A percentile compares a stretch with the other conserved stretches of the same genome.
These are phyloP conservation scores for Etia nguti DNA, from an alignment of 2,113 vertebrate species.

Conservation along the genomic window DNA sequence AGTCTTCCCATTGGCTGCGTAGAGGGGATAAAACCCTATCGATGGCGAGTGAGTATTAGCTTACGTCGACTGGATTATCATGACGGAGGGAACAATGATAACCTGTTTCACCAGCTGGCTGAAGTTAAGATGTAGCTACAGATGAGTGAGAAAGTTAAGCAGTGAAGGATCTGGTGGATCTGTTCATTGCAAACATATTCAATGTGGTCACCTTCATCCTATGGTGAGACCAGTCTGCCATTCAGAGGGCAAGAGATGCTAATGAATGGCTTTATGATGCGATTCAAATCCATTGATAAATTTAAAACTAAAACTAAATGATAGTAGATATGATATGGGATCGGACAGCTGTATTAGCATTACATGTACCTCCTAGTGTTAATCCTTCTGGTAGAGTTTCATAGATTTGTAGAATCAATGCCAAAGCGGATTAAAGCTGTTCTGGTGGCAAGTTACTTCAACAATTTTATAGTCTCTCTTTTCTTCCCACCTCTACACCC, in stretches of 20 bases:
- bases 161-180: not conserved
- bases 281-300: not conserved
- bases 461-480: not conserved
- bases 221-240: not conserved
- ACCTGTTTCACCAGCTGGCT: not conserved
- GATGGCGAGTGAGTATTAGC: slow-evolving; percentile 11
- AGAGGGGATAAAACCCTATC: not conserved
- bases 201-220: not conserved
- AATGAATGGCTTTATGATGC: not conserved
- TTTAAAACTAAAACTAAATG: not conserved
- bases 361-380: not conserved
- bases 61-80: slow-evolving; percentile 40
- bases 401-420: not conserved
- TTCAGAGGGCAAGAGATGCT: not conserved
- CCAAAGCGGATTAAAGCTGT: not conserved
- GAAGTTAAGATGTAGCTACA: not conserved
- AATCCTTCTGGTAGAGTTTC: not conserved
- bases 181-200: not conserved
- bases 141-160: not conserved
- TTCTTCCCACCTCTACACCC: not conserved
- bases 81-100: slow-evolving; percentile 4
- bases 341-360: not conserved
- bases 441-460: not conserved
- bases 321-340: not conserved
- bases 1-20: slow-evolving; percentile 26